Percentiles rank a stretch among this genome's conserved stretches.
Evolutionary conservation across 2,797 vertebrate species (phyloP).

Genomic region (Miichthys miiuy): DNA sequence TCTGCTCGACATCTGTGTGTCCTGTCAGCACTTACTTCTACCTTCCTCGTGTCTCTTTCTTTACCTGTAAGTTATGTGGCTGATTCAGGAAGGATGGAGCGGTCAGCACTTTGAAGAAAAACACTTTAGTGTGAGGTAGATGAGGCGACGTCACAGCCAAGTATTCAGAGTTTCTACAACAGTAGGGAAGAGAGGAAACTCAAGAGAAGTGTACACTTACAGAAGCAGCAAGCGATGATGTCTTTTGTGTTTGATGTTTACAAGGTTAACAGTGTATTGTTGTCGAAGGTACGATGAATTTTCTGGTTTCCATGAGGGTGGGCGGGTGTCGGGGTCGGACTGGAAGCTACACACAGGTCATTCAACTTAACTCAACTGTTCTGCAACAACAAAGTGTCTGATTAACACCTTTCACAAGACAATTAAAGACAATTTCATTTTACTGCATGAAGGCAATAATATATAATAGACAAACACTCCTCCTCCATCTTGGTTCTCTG

Average conservation of each 20-base stretch:
- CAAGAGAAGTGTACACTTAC: not conserved
- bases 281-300: too few relatives aligned
- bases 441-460: not conserved
- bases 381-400: not conserved
- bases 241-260: not conserved
- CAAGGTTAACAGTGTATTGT: too few relatives aligned
- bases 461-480: not conserved
- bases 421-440: not conserved
- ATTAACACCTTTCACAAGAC: too few relatives aligned
- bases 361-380: not conserved
- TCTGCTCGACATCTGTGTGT: not conserved
- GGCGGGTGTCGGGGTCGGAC: too few relatives aligned
- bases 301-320: too few relatives aligned
- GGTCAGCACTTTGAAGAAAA: not conserved
- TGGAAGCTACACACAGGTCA: not conserved
- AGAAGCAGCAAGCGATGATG: not conserved
- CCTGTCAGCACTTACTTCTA: not conserved
- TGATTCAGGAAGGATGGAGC: not conserved
- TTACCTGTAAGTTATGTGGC: not conserved
- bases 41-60: not conserved
- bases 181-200: not conserved
- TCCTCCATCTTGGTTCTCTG: not conserved
- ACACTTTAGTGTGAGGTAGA: not conserved
- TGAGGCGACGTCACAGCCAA: not conserved
- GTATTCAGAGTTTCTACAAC: too few relatives aligned